Conservation (phyloP, 1,140 invertebrate species). For the Pseudomyrmex sp. region DNA sequence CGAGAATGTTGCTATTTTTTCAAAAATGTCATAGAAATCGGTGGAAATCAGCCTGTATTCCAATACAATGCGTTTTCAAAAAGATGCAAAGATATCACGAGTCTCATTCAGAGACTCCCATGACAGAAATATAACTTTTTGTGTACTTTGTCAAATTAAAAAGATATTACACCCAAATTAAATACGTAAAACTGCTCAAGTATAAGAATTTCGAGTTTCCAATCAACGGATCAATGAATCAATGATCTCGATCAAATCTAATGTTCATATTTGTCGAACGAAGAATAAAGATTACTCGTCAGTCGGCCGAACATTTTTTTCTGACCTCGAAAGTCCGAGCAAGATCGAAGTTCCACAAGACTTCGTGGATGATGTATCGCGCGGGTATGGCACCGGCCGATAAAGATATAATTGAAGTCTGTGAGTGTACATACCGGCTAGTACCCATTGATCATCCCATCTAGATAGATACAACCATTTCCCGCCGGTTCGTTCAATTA, state of each 20-base stretch:
- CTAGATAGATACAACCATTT: conserved; percentile 25
- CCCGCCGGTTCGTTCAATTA: conserved; percentile 59
- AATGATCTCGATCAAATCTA: not conserved
- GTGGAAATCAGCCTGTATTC: not conserved
- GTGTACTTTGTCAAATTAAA: not conserved
- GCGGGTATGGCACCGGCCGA: conserved; percentile 60
- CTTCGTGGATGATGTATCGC: conserved; percentile 71
- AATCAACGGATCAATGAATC: not conserved
- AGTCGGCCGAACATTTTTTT: conserved; percentile 62
- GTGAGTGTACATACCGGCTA: conserved; percentile 43
- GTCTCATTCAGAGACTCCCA: no score
- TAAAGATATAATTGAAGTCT: conserved; percentile 74
- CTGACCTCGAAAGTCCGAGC: conserved; percentile 65
- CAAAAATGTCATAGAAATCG: not conserved
- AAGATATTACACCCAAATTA: not conserved
- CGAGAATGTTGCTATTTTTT: not conserved
- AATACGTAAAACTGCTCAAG: not conserved
- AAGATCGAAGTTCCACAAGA: conserved; percentile 24
- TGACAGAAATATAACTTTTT: not conserved
- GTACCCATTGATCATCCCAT: conserved; percentile 73
- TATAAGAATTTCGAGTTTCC: not conserved
- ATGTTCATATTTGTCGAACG: not conserved
- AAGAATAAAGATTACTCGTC: conserved; percentile 26
- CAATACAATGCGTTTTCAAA: not conserved
- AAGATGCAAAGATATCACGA: no score